phyloP scores from a whole-genome alignment of 2,113 vertebrate species.

The Apeltes quadracus region DNA sequence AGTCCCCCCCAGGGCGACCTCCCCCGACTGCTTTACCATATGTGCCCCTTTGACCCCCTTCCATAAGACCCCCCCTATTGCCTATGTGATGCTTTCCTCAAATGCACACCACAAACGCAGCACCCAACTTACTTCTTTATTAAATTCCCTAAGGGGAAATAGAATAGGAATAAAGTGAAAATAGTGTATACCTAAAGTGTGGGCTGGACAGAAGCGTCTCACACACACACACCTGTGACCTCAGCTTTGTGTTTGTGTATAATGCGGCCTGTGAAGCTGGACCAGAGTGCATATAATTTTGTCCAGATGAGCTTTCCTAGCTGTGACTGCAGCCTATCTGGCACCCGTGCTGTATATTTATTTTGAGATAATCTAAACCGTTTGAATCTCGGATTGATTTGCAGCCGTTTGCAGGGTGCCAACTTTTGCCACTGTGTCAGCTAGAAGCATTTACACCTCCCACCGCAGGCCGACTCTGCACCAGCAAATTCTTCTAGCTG shows the following conservation, averaged over 20 bases:
- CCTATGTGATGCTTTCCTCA: conserved; percentile 49
- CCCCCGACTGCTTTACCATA: conserved; percentile 76
- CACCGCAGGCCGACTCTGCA: conserved; percentile 51
- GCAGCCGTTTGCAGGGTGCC: conserved; percentile 52
- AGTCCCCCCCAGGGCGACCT: conserved; percentile 59
- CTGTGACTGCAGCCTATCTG: conserved; percentile 48
- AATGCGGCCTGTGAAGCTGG: conserved; percentile 22
- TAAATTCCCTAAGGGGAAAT: conserved; percentile 48
- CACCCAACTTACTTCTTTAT: conserved; percentile 51
- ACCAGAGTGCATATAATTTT: conserved; percentile 45
- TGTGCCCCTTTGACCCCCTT: conserved; percentile 73
- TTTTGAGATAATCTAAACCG: conserved; percentile 62
- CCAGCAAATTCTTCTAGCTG: conserved; percentile 52
- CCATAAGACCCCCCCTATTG: conserved; percentile 3
- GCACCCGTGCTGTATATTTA: conserved; percentile 53
- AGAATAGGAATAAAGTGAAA: conserved; percentile 1
- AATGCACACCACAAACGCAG: conserved; percentile 38
- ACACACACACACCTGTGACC: conserved; percentile 52
- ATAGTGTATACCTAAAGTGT: conserved; percentile 37
- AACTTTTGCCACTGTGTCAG: conserved; percentile 62
- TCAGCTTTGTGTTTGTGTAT: conserved; percentile 47
- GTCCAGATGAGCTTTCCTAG: conserved; percentile 60
- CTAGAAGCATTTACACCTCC: conserved; percentile 58
- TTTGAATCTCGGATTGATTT: conserved; percentile 49
- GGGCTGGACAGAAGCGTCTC: conserved; percentile 26